Evolutionary conservation across 1,140 invertebrate genomes (phyloP), one percentile per base, ranked within the genome.

Genomic region (Diabrotica virgifera): DNA sequence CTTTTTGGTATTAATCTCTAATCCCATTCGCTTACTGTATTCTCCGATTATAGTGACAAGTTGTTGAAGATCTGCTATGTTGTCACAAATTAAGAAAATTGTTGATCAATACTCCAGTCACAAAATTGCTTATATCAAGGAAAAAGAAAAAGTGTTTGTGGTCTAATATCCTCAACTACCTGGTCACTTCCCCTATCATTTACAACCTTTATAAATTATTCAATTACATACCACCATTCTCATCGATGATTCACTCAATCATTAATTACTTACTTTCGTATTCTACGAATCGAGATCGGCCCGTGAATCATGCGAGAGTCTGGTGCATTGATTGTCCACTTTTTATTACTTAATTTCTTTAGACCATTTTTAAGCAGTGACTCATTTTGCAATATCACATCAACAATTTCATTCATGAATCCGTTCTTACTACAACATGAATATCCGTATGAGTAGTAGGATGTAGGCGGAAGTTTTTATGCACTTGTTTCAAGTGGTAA

Each of bases 381-480:
- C 51, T 52, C 51, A 52, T 14, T 52, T 52, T n/a, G n/a, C 51
- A 13, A 12, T 12, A 12, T 13, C 51, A 6, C 51, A 13, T 13
- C 10, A 52, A n/a, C 14, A 52, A 52, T 52, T 52, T 52, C 51
- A 52, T 52, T 52, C 51, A 52, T 52, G 14, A 52, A 52, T 52
- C 14, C 51, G 14, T 52, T 8, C 14, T 8, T 24, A 24, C 24
- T 24, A 24, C 4, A 24, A 24, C 24, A 24, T 24, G 24, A 24
- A 24, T 24, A 24, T 24, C 24, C 24, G 24, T 24, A 24, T 24
- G 24, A 24, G 24, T 24, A 24, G 24, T 24, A 24, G 24, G 24
- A 24, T 24, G 24, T 24, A 24, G 24, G 24, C 24, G 24, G 24
- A 24, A 24, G 24, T 24, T 24, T 24, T 24, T 24, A 24, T 24